Base-by-base conservation (phyloP, 2,797 vertebrate species). In the Ptychobarbus kaznakovi region DNA sequence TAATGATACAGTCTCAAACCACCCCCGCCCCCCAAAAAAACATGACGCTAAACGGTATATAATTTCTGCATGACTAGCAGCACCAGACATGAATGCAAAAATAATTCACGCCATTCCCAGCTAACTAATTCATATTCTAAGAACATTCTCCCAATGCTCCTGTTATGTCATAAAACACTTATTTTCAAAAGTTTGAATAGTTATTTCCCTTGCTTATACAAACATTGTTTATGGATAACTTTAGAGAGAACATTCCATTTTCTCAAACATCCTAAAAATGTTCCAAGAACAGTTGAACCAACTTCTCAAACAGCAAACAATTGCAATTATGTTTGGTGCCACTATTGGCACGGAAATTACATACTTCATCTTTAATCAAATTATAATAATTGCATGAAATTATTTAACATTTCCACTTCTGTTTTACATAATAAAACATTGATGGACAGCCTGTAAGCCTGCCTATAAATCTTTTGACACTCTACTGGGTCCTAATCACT, bases 381-480 rank as follows among this genome's bases (percentile, higher is more conserved):
- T 13, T 46, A 16, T 11, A 49, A 32, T 20, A 66, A 22, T 35
- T 65, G 3, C 25, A 49, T 68, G 9, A 22, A 22, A 32, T 22
- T 6, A 66, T 80, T 51, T 32, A 68, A 65, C 18, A 11, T 22
- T 75, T 32, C 11, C 32, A 75, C 7, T n/a, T 76, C 32, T 25
- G 73, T 42, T 65, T 7, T 44, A 40, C 44, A 58, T 61, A 79
- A 85, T 85, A 61, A 76, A n/a, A 42, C 74, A 56, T 69, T 53
- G 58, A 85, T 82, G 22, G 28, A 51, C 20, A 40, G 20, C 63
- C 63, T 66, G 63, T 16, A 22, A 73, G 40, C 38, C 20, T 16
- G n/a, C 35, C n/a, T 20, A 28, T 72, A 82, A 42, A 65, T 63
- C 28, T 35, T 40, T 56, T 28, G 65, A 63, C 49, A 49, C 70